phyloP scores from a whole-genome alignment of 2,113 vertebrate species.

The Globicephala melas region DNA sequence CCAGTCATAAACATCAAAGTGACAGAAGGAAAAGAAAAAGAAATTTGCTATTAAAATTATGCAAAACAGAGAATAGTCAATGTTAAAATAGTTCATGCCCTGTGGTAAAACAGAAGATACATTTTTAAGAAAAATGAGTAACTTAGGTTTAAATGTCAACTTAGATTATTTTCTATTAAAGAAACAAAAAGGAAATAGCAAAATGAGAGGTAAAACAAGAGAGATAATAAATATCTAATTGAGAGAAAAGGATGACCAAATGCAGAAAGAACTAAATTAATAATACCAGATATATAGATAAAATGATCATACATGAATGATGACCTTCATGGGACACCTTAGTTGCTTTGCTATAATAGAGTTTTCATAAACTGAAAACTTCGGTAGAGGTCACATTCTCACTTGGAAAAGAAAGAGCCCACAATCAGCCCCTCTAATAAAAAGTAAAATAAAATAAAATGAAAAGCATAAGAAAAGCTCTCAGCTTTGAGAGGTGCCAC shows the following conservation, averaged over 20 bases:
- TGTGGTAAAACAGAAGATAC: background rate
- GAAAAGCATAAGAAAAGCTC: background rate
- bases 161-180: background rate
- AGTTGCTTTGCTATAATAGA: background rate
- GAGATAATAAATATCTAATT: background rate
- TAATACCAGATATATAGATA: background rate
- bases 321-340: background rate
- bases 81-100: background rate
- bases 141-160: background rate
- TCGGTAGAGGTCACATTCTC: background rate
- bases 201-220: background rate
- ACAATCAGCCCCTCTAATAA: background rate
- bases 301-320: background rate
- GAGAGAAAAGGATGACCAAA: background rate
- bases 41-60: background rate
- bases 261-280: background rate
- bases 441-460: background rate
- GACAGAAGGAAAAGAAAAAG: background rate
- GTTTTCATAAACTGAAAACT: background rate
- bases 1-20: background rate
- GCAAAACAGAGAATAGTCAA: background rate
- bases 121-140: background rate
- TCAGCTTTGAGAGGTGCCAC: background rate
- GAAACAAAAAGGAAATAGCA: background rate
- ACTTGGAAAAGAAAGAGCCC: background rate